phyloP scores from a whole-genome alignment of 2,113 vertebrate genomes.

The Phycodurus eques region DNA sequence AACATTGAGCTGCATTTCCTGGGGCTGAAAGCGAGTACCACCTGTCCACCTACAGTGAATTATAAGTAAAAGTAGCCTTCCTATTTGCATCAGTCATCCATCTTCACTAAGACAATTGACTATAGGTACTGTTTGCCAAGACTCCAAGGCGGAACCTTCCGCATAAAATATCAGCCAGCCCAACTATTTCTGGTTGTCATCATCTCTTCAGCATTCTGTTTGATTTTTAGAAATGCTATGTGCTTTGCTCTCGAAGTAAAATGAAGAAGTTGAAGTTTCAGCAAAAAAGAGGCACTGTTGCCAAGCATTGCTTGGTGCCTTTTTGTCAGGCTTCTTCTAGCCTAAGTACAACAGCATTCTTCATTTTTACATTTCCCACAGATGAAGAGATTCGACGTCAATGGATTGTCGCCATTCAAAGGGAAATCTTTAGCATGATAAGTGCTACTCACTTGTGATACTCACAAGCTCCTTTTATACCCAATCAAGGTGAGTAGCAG shows the following conservation, averaged over 20 bases:
- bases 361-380: background rate
- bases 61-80: slow-evolving; percentile 41
- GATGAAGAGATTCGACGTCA: too few relatives aligned
- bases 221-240: background rate
- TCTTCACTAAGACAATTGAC: slow-evolving; percentile 48
- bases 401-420: too few relatives aligned
- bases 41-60: slow-evolving; percentile 63
- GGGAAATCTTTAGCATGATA: background rate
- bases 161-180: background rate
- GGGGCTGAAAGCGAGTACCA: slow-evolving; percentile 60
- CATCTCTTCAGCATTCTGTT: background rate
- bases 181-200: background rate
- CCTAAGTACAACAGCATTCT: too few relatives aligned
- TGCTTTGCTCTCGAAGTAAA: background rate
- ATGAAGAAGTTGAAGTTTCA: background rate
- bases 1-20: slow-evolving; percentile 62
- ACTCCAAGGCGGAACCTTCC: background rate
- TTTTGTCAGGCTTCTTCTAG: background rate
- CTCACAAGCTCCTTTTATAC: too few relatives aligned
- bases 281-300: too few relatives aligned
- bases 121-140: background rate
- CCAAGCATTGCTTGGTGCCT: background rate
- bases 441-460: too few relatives aligned
- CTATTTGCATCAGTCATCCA: slow-evolving; percentile 43
- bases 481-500: background rate